Base-by-base conservation (phyloP, 2,888 invertebrate species). In the Drosophila phalerata region DNA sequence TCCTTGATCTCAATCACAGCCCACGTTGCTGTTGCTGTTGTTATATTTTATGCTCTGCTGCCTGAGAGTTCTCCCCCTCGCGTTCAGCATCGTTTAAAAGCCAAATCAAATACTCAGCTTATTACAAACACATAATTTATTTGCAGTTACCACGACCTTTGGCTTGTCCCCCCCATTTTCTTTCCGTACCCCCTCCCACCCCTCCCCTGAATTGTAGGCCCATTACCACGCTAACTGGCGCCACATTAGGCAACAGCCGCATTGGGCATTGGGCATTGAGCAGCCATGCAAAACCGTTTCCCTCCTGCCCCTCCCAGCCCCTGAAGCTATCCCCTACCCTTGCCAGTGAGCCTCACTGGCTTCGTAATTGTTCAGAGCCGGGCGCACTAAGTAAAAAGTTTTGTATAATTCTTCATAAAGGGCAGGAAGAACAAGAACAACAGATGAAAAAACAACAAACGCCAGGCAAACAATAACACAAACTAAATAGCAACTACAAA, bases 381-480 rank as follows among this genome's bases (percentile, higher is more conserved):
- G 40, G 69, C 73, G 53, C 65, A 78, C 88, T 87, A 85, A 83
- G 88, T 85, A 85, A 87, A 85, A 83, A 87, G 83, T 83, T 83
- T 83, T 76, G 85, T 85, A 88, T 87, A 87, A 81, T 85, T 81
- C 87, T 84, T 79, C 71, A 65, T 75, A 85, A 76, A 85, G 63
- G 63, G 55, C 70, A 70, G 64, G 37, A 52, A 32, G 42, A 51
- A 25, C 56, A 55, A 37, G 5, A 63, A 48, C 49, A 60, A 15
- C 28, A 38, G 17, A 40, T 8, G 28, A 30, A 42, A 57, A 61
- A 60, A 34, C 64, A 74, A 56, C 47, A 65, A 52, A 43, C 48
- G 37, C 25, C 40, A 60, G 37, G 30, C 62, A 64, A 69, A 68
- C 62, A 74, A 71, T 69, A 78, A 64, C 45, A 64, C 55, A 66